A percentile compares a stretch with the other conserved stretches of the same genome.
Conservation (phyloP, 2,113 vertebrate genomes). For the Mormyrus iriodes region DNA sequence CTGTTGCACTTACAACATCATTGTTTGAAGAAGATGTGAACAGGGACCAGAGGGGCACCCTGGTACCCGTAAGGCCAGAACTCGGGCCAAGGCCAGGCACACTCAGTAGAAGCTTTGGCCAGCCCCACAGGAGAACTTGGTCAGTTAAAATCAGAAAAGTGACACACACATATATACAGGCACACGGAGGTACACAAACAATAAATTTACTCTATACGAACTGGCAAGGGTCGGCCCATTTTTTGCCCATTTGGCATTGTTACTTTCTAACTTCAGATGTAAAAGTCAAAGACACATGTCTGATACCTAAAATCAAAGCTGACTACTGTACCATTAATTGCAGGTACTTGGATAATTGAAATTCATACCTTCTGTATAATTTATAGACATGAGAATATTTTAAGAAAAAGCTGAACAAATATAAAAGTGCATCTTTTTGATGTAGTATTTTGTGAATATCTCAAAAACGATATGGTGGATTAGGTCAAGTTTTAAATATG, state of each 20-base stretch:
- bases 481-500: background rate
- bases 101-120: background rate
- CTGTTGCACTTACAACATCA: slow-evolving; percentile 13
- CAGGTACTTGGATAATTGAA: background rate
- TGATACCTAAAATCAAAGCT: background rate
- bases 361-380: background rate
- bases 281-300: background rate
- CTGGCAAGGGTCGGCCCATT: background rate
- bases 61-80: background rate
- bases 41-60: background rate
- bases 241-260: background rate
- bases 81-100: background rate
- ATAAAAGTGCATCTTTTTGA: background rate
- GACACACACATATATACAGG: background rate
- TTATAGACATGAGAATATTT: background rate
- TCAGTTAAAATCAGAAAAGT: background rate
- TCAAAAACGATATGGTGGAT: background rate
- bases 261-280: background rate
- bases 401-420: background rate
- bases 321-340: background rate
- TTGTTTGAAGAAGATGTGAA: slow-evolving; percentile 28
- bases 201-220: background rate
- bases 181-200: background rate
- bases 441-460: background rate
- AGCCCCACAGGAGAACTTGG: too few species aligned